Evolutionary conservation across 1,140 invertebrate genomes (phyloP), one percentile per base, ranked within the genome.

Genomic region (Danaus melanippus): DNA sequence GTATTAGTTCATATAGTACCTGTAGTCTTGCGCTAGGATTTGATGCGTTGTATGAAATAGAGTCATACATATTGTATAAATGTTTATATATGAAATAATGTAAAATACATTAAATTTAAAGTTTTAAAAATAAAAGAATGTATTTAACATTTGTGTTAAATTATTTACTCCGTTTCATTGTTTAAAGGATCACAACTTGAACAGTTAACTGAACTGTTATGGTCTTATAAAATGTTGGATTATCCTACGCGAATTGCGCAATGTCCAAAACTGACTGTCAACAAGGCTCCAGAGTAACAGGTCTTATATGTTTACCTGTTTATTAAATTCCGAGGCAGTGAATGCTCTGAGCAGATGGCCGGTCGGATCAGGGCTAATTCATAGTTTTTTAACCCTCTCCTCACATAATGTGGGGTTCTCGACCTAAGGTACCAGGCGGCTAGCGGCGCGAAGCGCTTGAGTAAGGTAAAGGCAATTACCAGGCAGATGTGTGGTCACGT

Each of bases 401-500:
- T 50, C 52, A 54, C 17, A 42, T 55, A 57, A 51, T 57, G 48
- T 51, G 50, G 17, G 57, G 53, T 53, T 45, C 32, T 45, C 47
- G 57, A 50, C 43, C 45, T 48, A 62, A 54, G 53, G 50, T 64
- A 63, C 53, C 64, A 60, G 62, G 58, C 58, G 56, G 49, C 54
- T 58, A 64, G 51, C 46, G 45, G 58, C 54, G 56, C 21, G 58
- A 56, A 44, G 55, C 58, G 67, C 21, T 58, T 47, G 42, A 48
- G 44, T 50, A 62, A 71, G 65, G 66, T 69, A 67, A 49, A 50
- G 47, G 47, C 61, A 64, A 73, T 73, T 65, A 68, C 47, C 61
- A 43, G 61, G 69, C 75, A 78, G 73, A 76, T 78, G 73, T 48
- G 54, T 11, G 12, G 57, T 56, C 73, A 73, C 71, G 75, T 69